phyloP scores from a whole-genome alignment of 2,888 invertebrate genomes.

The Chouioia cunea region DNA sequence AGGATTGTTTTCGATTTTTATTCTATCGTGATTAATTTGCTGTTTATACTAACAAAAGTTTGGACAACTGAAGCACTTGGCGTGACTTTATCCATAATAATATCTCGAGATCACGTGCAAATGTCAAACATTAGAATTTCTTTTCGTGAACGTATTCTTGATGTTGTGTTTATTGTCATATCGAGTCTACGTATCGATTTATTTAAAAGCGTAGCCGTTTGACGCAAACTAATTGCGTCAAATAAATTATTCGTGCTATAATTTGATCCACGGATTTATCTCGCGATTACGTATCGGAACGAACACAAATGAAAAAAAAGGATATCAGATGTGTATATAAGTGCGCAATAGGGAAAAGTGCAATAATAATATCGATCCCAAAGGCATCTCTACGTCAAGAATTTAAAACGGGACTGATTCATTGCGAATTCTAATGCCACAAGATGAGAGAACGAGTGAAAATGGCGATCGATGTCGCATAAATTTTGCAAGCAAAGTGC shows the following conservation, averaged over 20 bases:
- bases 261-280: not conserved
- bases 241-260: constrained; percentile 8
- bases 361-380: not conserved
- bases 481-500: not conserved
- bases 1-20: not conserved
- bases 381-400: no score
- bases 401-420: not conserved
- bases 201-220: not conserved
- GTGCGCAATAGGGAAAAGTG: not conserved
- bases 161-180: no score
- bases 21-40: no score
- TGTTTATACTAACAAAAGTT: no score
- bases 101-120: no score
- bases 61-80: no score
- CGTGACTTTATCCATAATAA: no score
- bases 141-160: no score
- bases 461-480: constrained; percentile 1
- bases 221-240: not conserved
- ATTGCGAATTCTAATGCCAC: constrained; percentile 24
- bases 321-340: not conserved
- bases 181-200: no score
- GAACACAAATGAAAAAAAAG: no score
- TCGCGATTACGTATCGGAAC: no score
- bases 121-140: no score
- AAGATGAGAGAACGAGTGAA: not conserved